These are phyloP conservation scores for Zaprionus lachaisei DNA, from an alignment of 1,140 invertebrate genomes.

Conservation along the genomic window DNA sequence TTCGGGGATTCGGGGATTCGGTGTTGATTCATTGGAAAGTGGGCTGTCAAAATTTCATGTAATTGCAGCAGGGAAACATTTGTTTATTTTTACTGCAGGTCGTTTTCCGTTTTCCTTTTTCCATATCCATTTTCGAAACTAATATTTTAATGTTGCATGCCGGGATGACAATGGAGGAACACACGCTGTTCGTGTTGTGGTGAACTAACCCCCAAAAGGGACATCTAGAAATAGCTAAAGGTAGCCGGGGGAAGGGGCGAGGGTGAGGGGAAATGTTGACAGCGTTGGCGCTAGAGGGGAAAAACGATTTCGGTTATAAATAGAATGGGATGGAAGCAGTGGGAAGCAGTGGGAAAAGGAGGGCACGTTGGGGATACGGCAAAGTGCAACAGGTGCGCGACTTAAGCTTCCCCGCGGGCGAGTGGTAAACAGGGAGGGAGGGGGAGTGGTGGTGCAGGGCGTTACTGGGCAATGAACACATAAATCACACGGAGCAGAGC, in stretches of 20 bases:
- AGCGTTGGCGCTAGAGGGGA: constrained; percentile 18
- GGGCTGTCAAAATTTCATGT: constrained; percentile 53
- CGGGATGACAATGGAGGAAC: constrained; percentile 37
- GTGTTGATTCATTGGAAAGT: constrained; percentile 37
- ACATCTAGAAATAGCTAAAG: constrained; percentile 19
- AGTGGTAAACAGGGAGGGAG: background rate
- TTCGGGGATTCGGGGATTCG: background rate
- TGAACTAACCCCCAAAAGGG: background rate
- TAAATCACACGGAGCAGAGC: constrained; percentile 17
- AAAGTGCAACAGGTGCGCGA: constrained; percentile 51
- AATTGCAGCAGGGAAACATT: constrained; percentile 49
- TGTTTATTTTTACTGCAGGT: constrained; percentile 52
- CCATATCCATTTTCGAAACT: constrained; percentile 38
- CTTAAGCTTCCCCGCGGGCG: background rate
- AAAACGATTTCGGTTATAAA: constrained; percentile 1
- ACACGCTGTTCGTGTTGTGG: constrained; percentile 25
- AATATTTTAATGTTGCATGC: constrained; percentile 61
- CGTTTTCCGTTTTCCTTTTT: constrained; percentile 15
- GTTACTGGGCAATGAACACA: constrained; percentile 14
- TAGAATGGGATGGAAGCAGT: constrained; percentile 2
- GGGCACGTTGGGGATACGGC: background rate
- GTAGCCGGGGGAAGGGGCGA: background rate
- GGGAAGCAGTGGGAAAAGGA: too few relatives aligned
- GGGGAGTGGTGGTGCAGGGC: background rate
- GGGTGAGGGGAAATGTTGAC: background rate